Base-by-base conservation (phyloP, 2,888 invertebrate genomes). In the Perizoma affinitatum region DNA sequence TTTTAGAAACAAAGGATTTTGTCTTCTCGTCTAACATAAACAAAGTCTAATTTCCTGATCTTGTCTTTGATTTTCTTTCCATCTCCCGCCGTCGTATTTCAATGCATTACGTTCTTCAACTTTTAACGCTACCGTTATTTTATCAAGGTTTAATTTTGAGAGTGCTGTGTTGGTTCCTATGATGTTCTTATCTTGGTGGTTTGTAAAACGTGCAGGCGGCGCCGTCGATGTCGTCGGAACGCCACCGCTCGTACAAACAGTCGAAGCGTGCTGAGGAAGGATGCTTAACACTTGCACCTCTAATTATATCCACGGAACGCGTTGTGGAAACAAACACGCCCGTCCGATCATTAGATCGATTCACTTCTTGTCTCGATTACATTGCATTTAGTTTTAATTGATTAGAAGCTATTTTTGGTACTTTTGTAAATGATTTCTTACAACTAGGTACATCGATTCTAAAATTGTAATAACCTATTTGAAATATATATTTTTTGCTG, bases 1-100 rank as follows among this genome's bases (percentile, higher is more conserved):
- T 73, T 75, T 66, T 66, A 71, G 70, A 78, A 84, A 88, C 88
- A 90, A 86, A 86, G 86, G 82, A 90, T 75, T 84, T 79, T 89
- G 87, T 89, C 87, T 87, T 88, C 80, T 90, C 80, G 77, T 66
- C 71, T 84, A 78, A 83, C 72, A 80, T 86, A 87, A 87, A 88
- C 90, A 90, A 86, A 89, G 91, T 90, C 85, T 82, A 86, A 85
- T 90, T 90, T 90, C 87, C 88, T 86, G 84, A 79, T 81, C 77
- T 66, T 83, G 80, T 81, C 83, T 84, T 81, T 78, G 78, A 76
- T 71, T 75, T 58, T 66, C 52, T 45, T 59, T 62, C 58, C 4
- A 6, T 54, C 49, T 57, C 56, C 46, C 48, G 41, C 65, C 63
- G 63, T 67, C 43, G 22, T 22, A 22, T 22, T 22, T 63, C 63